A percentile compares a stretch with the other conserved stretches of the same genome.
phyloP scores from a whole-genome alignment of 2,797 vertebrate species.

The Falco cherrug region DNA sequence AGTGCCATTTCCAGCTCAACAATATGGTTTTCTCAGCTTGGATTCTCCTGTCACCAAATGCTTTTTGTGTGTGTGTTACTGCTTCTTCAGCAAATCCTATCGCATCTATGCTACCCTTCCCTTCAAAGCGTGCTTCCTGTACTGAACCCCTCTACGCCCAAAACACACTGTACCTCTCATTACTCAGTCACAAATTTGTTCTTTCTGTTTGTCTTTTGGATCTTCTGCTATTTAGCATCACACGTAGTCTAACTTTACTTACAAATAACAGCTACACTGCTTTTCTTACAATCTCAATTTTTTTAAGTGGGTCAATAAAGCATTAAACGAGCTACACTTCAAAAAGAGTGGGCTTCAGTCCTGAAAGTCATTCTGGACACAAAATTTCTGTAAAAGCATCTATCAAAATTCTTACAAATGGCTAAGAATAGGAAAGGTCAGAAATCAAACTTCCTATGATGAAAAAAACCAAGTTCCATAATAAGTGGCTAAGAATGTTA shows the following conservation, averaged over 20 bases:
- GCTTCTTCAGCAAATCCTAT: not conserved
- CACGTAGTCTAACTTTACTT: not conserved
- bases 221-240: not conserved
- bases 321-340: not conserved
- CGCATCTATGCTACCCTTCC: not conserved
- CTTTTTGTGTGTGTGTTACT: not conserved
- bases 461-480: not conserved
- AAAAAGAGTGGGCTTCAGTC: not conserved
- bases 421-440: not conserved
- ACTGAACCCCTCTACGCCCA: not conserved
- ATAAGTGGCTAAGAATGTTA: not conserved
- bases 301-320: not conserved
- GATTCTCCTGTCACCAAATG: not conserved
- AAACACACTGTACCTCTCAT: not conserved
- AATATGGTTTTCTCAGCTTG: not conserved
- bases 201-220: not conserved
- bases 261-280: not conserved
- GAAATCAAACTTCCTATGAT: not conserved
- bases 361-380: not conserved
- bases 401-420: not conserved
- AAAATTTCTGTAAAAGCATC: not conserved
- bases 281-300: not conserved
- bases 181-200: not conserved
- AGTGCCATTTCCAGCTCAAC: not conserved
- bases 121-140: not conserved